Conservation (phyloP, 2,113 vertebrate species). For the Nettapus auritus region DNA sequence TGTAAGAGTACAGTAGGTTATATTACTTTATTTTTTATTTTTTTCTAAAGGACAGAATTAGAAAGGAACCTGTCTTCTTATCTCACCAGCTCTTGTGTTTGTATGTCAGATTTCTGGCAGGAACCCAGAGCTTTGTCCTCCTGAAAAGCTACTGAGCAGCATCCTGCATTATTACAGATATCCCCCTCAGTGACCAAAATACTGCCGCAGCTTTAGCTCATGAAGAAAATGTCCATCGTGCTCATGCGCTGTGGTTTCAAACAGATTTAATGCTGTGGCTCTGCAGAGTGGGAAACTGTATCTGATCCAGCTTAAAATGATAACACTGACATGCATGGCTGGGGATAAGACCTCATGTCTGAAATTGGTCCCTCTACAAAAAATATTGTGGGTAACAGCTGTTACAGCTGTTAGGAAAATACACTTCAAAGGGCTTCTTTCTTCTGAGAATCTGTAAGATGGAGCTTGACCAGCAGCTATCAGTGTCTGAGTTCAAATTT, state of each 20-base stretch:
- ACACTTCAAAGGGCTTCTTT: not conserved
- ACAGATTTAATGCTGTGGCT: not conserved
- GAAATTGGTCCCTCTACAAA: not conserved
- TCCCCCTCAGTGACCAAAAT: not conserved
- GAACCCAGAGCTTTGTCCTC: not conserved
- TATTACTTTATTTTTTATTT: not conserved
- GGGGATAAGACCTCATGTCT: not conserved
- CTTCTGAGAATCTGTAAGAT: not conserved
- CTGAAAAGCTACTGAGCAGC: not conserved
- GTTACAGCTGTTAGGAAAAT: not conserved
- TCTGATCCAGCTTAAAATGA: not conserved
- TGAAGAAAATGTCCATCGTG: not conserved
- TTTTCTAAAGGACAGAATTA: not conserved
- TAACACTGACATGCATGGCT: not conserved
- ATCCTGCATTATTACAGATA: not conserved
- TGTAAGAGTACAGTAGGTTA: not conserved
- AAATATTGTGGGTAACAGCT: not conserved
- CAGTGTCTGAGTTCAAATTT: not conserved
- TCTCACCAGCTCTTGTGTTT: not conserved
- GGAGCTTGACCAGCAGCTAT: not conserved
- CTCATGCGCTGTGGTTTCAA: not conserved
- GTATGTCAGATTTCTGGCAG: not conserved
- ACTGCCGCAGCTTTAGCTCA: not conserved
- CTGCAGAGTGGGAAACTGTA: not conserved
- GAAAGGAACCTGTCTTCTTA: not conserved